Base-by-base conservation (phyloP, 2,113 vertebrate genomes). In the Oreotrochilus melanogaster region DNA sequence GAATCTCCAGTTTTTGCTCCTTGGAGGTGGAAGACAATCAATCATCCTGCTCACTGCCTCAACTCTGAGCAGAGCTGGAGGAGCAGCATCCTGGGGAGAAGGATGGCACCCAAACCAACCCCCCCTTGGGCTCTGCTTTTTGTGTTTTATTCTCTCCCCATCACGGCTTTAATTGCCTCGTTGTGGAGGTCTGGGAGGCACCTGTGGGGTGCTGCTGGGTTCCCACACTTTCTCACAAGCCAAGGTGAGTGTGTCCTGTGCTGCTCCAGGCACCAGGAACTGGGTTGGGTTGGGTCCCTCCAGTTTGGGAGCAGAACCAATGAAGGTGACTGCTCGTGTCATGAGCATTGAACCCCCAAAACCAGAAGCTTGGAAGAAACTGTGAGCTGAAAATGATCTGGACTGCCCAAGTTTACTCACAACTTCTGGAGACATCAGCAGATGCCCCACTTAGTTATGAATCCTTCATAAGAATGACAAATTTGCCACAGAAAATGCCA, bases 1-100 rank as follows among this genome's bases (percentile, higher is more conserved):
- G 93, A 97, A 95, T 96, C 92, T 88, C 95, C 93, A 92, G 92
- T 94, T 96, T 96, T 92, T 94, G 90, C 88, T 92, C 51, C 67
- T 95, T 51, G 90, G 31, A 21, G 85, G 2, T 35, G 4, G 51
- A 65, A 58, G 66, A 69, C 28, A 35, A 95, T 95, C 93, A 83
- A 90, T 96, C 94, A 96, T 76, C 60, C 93, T 84, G 88, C 74
- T 93, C 84, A 31, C 78, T 86, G 80, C 51, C 79, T 74, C 75
- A 78, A 73, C 88, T 64, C 74, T 2, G 78, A 65, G 86, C 18
- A 2, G 24, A 12, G 92, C 92, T 54, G 86, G 70, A 22, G 21
- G 60, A 88, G 88, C 89, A 35, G 62, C 70, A 78, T 39, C 39
- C 39, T 39, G 39, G 91, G 39, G 94, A 91, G 85, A 80, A 62